Percentiles rank a stretch among this genome's conserved stretches.
These are phyloP conservation scores for Antheraea pernyi DNA, from an alignment of 1,140 invertebrate genomes.

Conservation along the genomic window DNA sequence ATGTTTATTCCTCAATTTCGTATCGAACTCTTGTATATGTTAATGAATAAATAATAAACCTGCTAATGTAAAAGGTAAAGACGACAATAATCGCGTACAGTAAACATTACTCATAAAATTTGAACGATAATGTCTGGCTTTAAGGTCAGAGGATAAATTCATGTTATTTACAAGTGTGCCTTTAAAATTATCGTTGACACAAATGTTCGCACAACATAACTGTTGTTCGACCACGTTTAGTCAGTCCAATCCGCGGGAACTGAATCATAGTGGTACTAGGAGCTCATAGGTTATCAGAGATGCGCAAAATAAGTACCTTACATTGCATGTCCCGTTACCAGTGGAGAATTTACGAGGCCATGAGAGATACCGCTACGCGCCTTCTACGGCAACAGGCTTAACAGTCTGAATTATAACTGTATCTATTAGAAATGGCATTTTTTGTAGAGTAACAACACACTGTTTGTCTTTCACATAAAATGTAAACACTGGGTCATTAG, in stretches of 20 bases:
- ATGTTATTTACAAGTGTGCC: no score
- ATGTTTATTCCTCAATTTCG: no score
- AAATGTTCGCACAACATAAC: background rate
- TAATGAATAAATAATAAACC: no score
- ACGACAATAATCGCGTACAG: no score
- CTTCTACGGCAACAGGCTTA: conserved; percentile 35
- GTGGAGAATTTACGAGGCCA: conserved; percentile 39
- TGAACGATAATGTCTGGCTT: no score
- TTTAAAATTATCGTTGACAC: no score
- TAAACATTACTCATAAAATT: no score
- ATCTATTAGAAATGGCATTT: conserved; percentile 28
- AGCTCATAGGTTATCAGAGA: background rate
- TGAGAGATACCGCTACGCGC: conserved; percentile 55
- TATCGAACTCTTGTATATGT: no score
- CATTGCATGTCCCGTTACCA: conserved; percentile 45
- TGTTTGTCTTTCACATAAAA: conserved; percentile 20
- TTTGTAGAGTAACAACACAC: conserved; percentile 19
- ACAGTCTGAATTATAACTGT: conserved; percentile 58
- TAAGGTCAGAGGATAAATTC: no score
- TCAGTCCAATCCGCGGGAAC: background rate
- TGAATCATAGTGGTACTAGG: background rate
- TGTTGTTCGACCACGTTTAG: background rate
- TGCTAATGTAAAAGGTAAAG: no score
- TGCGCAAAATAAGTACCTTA: conserved; percentile 14
- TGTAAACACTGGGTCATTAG: conserved; percentile 41